These are phyloP conservation scores for Hystrix cristata DNA, from an alignment of 2,113 vertebrate species.

Conservation along the genomic window DNA sequence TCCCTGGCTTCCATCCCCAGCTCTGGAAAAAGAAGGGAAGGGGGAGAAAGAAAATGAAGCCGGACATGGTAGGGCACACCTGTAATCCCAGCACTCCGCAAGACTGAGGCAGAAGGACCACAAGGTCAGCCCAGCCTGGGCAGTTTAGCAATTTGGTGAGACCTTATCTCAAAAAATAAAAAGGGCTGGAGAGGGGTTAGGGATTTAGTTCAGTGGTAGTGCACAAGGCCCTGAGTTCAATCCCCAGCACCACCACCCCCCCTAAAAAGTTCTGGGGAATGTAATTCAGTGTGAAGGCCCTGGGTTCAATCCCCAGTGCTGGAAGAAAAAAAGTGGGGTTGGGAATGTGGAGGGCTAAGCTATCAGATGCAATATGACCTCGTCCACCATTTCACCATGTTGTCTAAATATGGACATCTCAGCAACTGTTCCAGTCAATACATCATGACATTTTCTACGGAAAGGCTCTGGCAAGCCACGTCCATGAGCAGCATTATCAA, in stretches of 20 bases:
- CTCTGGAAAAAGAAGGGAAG: not conserved
- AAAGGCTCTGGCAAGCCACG: not conserved
- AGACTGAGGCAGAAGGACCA: not conserved
- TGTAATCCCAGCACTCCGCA: not conserved
- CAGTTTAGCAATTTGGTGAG: not conserved
- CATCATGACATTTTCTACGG: not conserved
- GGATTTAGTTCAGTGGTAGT: not conserved
- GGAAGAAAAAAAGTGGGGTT: not conserved
- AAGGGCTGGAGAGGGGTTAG: not conserved
- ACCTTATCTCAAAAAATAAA: not conserved
- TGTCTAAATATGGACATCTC: not conserved
- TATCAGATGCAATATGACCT: not conserved
- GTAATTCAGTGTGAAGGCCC: not conserved
- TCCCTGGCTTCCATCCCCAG: no score
- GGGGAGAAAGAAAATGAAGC: not conserved
- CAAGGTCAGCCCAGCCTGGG: not conserved
- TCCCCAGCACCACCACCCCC: not conserved
- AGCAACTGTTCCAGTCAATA: not conserved
- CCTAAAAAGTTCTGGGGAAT: not conserved
- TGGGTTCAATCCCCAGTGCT: not conserved
- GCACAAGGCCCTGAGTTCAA: not conserved
- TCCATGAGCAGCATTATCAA: not conserved
- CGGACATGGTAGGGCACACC: not conserved
- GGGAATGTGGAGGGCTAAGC: not conserved
- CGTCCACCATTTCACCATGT: not conserved